Evolutionary conservation across 2,888 invertebrate genomes (phyloP).

Genomic region (Ethmia dodecea): DNA sequence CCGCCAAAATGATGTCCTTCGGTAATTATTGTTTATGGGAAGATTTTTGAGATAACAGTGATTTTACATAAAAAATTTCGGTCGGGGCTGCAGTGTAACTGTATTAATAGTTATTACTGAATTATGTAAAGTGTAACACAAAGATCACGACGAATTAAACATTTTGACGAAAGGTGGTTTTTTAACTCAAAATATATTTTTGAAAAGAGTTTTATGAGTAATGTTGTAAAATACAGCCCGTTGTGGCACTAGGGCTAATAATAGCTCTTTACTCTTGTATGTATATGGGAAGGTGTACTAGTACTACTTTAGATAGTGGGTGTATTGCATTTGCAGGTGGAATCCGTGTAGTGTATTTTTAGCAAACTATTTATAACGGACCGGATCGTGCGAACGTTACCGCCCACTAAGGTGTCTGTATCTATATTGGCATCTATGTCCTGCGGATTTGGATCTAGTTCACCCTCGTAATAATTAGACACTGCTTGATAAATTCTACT

Average conservation of each 20-base stretch:
- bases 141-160: too few relatives aligned
- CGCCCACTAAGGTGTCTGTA: slow-evolving; percentile 32
- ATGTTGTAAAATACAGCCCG: slow-evolving; percentile 10
- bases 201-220: slow-evolving; percentile 3
- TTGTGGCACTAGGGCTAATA: slow-evolving; percentile 9
- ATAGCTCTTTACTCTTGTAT: too few relatives aligned
- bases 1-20: slow-evolving; percentile 34
- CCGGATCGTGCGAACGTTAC: slow-evolving; percentile 51
- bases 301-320: slow-evolving; percentile 19
- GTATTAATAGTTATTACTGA: too few relatives aligned
- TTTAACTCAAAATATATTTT: too few relatives aligned
- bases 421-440: slow-evolving; percentile 8
- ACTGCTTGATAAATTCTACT: slow-evolving; percentile 5
- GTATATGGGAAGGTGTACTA: slow-evolving; percentile 12
- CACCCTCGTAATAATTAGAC: not conserved
- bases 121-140: not conserved
- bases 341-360: slow-evolving; percentile 66
- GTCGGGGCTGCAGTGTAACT: not conserved
- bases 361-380: slow-evolving; percentile 62
- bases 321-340: slow-evolving; percentile 50
- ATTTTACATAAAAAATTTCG: slow-evolving; percentile 8
- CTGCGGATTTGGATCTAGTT: not conserved
- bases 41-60: slow-evolving; percentile 31
- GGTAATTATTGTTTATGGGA: slow-evolving; percentile 32
- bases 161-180: too few relatives aligned